Base-by-base conservation (phyloP, 64 coral and sea anemone species). In the Exaiptasia diaphana region DNA sequence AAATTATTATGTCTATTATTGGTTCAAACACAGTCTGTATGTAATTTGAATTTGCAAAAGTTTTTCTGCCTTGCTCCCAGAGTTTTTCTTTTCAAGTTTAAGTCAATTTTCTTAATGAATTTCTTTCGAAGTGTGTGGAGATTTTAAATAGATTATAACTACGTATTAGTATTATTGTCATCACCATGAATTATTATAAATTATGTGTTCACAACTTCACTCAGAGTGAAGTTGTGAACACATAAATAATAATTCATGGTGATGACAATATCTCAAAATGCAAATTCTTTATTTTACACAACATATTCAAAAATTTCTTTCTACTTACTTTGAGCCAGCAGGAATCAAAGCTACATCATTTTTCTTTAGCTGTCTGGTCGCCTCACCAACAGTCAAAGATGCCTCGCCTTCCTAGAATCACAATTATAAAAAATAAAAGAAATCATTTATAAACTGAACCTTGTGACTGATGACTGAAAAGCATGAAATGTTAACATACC, bases 331-430 rank as follows among this genome's bases (percentile, higher is more conserved):
- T 27, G 84, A 46, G 41, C 59, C 84, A 2, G 73, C 33, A 77
- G 84, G 58, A 55, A 87, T 87, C 5, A 87, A 28, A 32, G 78
- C 28, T 7, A 87, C 84, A 35, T 55, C 34, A 49, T 78, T 75
- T 58, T 78, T 78, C 10, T 63, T 32, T 44, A 87, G 48, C 6
- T 30, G 0, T 45, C 75, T 87, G 20, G 73, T 78, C 63, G 67
- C 61, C 52, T 75, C 73, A 42, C 63, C 75, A 3, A 87, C 58
- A 31, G 33, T 41, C 45, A 87, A 72, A 58, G 0, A 67, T 3
- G 84, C 58, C 18, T 78, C 49, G 13, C 84, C 84, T 25, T 87
- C 84, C 84, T 87, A 31, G 4, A 33, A 83, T n/a, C 38, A 18
- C 70, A 39, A 43, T 22, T 24, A 9, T 31, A 27, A 14, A 15